Percentiles rank a stretch among this genome's conserved stretches.
Evolutionary conservation across 2,888 invertebrate genomes (phyloP).

Genomic region (Reticulitermes lucifugus): DNA sequence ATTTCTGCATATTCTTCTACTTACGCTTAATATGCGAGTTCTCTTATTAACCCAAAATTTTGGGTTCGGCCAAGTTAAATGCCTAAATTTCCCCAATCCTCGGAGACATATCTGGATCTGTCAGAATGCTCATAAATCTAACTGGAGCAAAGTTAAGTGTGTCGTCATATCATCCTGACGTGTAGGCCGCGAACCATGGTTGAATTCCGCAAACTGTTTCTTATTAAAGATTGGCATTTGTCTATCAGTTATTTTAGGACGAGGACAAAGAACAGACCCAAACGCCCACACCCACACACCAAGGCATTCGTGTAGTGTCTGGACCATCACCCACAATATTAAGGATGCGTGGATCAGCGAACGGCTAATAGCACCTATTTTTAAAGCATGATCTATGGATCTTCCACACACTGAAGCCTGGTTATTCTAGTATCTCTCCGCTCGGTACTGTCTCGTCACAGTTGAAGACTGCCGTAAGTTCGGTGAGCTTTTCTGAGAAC

Average conservation of each 20-base stretch:
- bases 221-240: background rate
- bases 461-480: too few relatives aligned
- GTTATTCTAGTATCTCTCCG: background rate
- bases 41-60: too few relatives aligned
- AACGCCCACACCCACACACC: background rate
- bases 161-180: too few relatives aligned
- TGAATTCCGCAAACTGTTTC: background rate
- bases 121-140: too few relatives aligned
- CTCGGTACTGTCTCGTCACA: too few relatives aligned
- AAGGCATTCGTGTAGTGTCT: background rate
- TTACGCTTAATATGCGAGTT: too few relatives aligned
- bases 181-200: background rate
- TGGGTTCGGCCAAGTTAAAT: too few relatives aligned
- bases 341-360: constrained; percentile 1
- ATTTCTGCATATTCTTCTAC: too few relatives aligned
- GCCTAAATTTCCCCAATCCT: too few relatives aligned
- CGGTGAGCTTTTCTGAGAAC: too few relatives aligned
- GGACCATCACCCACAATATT: background rate
- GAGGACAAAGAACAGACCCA: constrained; percentile 7
- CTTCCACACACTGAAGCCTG: background rate
- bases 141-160: too few relatives aligned
- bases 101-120: too few relatives aligned
- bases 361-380: constrained; percentile 2
- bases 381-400: background rate
- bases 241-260: constrained; percentile 9